Conservation (phyloP, 2,113 vertebrate genomes). For the Psilopsiagon aymara region DNA sequence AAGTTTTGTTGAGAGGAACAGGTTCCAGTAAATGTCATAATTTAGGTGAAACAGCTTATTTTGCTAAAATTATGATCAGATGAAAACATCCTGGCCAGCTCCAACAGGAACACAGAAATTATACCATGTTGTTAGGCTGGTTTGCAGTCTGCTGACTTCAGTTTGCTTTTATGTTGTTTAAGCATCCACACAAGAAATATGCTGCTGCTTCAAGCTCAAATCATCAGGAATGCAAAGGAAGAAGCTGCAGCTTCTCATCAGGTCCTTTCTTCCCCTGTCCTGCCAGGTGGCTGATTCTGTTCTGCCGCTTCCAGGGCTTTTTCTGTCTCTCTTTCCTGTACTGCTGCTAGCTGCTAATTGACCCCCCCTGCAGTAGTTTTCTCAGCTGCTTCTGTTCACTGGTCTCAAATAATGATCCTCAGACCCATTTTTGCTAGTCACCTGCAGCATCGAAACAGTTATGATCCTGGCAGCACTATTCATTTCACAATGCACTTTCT, state of each 20-base stretch:
- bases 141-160: constrained; percentile 33
- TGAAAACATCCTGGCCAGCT: not conserved
- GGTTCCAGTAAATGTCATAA: not conserved
- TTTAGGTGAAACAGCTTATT: constrained; percentile 26
- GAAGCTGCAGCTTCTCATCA: constrained; percentile 29
- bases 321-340: not conserved
- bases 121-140: not conserved
- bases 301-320: constrained; percentile 14
- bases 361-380: not conserved
- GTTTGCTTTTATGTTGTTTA: not conserved
- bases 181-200: constrained; percentile 3
- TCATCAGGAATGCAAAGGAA: constrained; percentile 34
- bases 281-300: constrained; percentile 18
- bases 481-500: not conserved
- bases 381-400: not conserved
- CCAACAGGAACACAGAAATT: constrained; percentile 15
- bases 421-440: not conserved
- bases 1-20: not conserved
- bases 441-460: not conserved
- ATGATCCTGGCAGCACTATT: rapidly evolving
- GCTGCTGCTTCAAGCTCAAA: not conserved
- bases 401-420: rapidly evolving
- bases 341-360: not conserved
- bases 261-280: constrained; percentile 10
- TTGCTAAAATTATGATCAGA: not conserved